A percentile compares a stretch with the other conserved stretches of the same genome.
These are phyloP conservation scores for Pseudorectes ferrugineus DNA, from an alignment of 2,113 vertebrate genomes.

Conservation along the genomic window DNA sequence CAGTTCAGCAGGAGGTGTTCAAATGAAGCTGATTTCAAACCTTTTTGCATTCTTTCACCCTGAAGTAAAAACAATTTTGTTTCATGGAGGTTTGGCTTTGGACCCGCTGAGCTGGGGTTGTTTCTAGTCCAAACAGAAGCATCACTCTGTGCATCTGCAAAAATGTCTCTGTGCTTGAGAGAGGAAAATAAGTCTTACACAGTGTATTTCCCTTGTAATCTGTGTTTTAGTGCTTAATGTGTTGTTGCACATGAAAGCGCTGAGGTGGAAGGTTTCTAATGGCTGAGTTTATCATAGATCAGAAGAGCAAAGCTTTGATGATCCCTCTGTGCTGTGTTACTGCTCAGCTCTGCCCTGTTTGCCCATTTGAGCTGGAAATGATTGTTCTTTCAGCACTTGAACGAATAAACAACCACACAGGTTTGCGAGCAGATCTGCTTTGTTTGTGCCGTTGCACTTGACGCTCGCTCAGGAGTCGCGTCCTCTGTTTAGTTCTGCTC, in stretches of 20 bases:
- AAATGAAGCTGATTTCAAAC: not conserved
- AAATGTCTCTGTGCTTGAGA: not conserved
- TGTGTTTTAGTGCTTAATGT: not conserved
- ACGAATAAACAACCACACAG: not conserved
- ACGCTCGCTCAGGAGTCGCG: accelerated
- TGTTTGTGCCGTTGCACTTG: not conserved
- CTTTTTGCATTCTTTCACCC: not conserved
- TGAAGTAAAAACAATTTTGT: not conserved
- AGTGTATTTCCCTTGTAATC: not conserved
- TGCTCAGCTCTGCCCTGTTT: not conserved
- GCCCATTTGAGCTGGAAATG: not conserved
- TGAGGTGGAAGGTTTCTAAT: not conserved
- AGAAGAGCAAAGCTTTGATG: not conserved
- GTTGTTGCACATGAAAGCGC: not conserved
- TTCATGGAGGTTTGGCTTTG: not conserved
- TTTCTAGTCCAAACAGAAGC: not conserved
- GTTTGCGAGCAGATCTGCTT: not conserved
- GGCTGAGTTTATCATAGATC: not conserved
- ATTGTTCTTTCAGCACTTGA: not conserved
- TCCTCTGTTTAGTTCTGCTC: not conserved
- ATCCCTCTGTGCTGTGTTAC: not conserved
- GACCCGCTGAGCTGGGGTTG: not conserved
- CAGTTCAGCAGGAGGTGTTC: not conserved
- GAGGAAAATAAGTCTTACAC: not conserved
- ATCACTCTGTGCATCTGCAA: not conserved